Percentiles rank a stretch among this genome's conserved stretches.
phyloP scores from a whole-genome alignment of 2,888 invertebrate genomes.

The Piscicola geometra region DNA sequence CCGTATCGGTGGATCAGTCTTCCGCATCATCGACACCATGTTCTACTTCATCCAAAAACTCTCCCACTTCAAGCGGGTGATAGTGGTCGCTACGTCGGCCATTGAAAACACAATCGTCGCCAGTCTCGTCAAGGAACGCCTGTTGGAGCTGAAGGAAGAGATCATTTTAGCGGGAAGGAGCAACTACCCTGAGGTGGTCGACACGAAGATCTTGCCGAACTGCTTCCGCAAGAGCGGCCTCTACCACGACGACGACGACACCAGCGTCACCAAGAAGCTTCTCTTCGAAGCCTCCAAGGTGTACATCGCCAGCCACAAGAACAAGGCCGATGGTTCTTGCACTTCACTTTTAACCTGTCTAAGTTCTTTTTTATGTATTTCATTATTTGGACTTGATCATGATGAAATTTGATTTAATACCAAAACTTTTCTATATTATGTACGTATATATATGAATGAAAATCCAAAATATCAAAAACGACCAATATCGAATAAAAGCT shows the following conservation, averaged over 20 bases:
- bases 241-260: no score
- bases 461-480: no score
- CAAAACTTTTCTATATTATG: no score
- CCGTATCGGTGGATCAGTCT: constrained; percentile 12
- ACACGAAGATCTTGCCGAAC: background rate
- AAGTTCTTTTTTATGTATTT: no score
- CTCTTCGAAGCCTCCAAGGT: no score
- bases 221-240: background rate
- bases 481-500: background rate
- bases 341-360: background rate
- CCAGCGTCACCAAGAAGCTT: no score
- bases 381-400: no score
- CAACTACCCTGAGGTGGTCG: background rate
- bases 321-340: background rate
- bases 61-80: background rate
- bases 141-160: background rate
- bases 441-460: no score
- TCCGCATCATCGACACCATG: constrained; percentile 9
- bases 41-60: background rate
- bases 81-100: background rate
- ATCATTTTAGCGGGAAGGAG: background rate
- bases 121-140: background rate
- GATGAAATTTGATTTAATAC: no score
- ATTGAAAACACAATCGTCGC: background rate
- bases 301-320: background rate